Evolutionary conservation across 1,140 invertebrate species (phyloP), one percentile per base, ranked within the genome.

Genomic region (Eriosoma lanigerum): DNA sequence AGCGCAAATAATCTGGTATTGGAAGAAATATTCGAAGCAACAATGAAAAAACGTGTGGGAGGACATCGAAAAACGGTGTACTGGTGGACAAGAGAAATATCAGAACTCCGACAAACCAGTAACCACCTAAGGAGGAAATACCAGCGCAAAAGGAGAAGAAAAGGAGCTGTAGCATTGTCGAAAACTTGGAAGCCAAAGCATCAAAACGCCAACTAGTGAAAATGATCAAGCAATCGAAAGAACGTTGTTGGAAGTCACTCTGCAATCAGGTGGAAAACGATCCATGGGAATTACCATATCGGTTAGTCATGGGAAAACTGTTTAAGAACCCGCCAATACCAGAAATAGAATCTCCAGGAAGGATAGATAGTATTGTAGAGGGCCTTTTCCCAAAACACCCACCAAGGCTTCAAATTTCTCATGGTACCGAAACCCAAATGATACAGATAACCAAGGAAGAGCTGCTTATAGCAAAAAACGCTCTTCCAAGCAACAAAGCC

Each of bases 261-360:
- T 54, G 50, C 26, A 24, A 58, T 3, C 52, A 76, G 21, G 73
- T 76, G 8, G 50, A 76, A 1, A 54, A 4, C 17, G 73, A 76
- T 26, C 73, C 73, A 4, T 76, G 52, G 48, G 73, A 26, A 4
- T 12, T 38, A 4, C 52, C 73, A 2, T 76, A 58, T 13, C 29
- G 38, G 58, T 1, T 56, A 8, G 17, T 76, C 3, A 38, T 26
- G 9, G 26, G 26, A 10, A 76, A 76, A 38, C 29, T 60, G 13
- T 17, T 24, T 21, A 26, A 21, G 1, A 32, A 19, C 4, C 24
- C 12, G 1, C 17, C 9, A n/a, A 76, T 60, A 12, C 29, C 50
- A 10, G 52, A 17, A 17, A 21, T 60, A 13, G 32, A 58, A 15
- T n/a, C 24, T 13, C 66, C 66, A 12, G 66, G 66, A 6, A 21